These are phyloP conservation scores for Solea senegalensis DNA, from an alignment of 2,113 vertebrate species.

Conservation along the genomic window DNA sequence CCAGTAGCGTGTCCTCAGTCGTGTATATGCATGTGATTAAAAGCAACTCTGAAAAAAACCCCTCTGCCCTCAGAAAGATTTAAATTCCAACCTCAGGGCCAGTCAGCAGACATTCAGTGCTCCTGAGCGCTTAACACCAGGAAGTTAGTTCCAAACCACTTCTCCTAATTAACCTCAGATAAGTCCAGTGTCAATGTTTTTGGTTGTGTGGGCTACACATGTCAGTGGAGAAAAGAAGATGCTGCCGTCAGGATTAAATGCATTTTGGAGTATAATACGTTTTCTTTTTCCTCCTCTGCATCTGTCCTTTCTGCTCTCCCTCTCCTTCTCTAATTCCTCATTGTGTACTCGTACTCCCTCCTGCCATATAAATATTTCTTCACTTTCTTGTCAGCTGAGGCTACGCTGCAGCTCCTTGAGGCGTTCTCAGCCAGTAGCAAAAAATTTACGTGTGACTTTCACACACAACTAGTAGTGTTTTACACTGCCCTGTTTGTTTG, in stretches of 20 bases:
- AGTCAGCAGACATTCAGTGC: slow-evolving; percentile 57
- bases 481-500: background rate
- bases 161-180: slow-evolving; percentile 77
- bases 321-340: slow-evolving; percentile 9
- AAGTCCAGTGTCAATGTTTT: slow-evolving; percentile 66
- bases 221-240: slow-evolving; percentile 19
- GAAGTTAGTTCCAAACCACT: slow-evolving; percentile 73
- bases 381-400: slow-evolving; percentile 60
- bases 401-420: slow-evolving; percentile 58
- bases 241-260: slow-evolving; percentile 32
- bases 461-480: background rate
- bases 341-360: slow-evolving; percentile 6
- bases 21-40: slow-evolving; percentile 54
- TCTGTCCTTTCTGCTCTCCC: slow-evolving; percentile 17
- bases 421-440: slow-evolving; percentile 60
- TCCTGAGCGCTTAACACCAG: slow-evolving; percentile 64
- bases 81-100: slow-evolving; percentile 70
- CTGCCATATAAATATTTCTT: slow-evolving; percentile 64
- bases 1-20: slow-evolving; percentile 39
- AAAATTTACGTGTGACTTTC: slow-evolving; percentile 15
- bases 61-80: slow-evolving; percentile 72
- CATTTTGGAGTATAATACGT: slow-evolving; percentile 25
- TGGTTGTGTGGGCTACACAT: slow-evolving; percentile 12
- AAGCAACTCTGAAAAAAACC: slow-evolving; percentile 56
- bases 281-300: slow-evolving; percentile 7